Base-by-base conservation (phyloP, 2,888 invertebrate genomes). In the Alsophila aescularia region DNA sequence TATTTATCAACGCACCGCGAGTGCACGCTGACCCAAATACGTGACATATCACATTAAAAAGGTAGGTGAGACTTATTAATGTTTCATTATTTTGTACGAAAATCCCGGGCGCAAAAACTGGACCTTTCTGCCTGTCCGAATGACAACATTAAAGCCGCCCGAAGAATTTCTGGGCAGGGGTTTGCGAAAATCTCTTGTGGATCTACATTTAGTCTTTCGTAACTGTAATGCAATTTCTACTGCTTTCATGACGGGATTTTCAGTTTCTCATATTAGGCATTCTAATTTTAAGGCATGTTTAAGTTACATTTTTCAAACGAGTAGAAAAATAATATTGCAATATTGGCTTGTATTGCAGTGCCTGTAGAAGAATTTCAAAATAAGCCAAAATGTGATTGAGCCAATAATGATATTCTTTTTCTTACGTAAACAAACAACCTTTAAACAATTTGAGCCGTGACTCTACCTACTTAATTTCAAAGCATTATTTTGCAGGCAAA, bases 61-160 rank as follows among this genome's bases (percentile, higher is more conserved):
- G 75, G 77, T 76, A 75, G 77, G 74, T 73, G 77, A 73, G 80
- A 80, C 83, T 85, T 80, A 83, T 85, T 83, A 83, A 84, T 79
- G 85, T 83, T 79, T 79, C 78, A 83, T 85, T 84, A 83, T 81
- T 79, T 79, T 75, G 72, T 70, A 75, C 74, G 74, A 73, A 78
- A 85, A 81, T 75, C 69, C 70, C 72, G 58, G 61, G 69, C 64
- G 72, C 74, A 82, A 85, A 87, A 84, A 81, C 75, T 79, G 74
- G 75, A 76, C 82, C 80, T 77, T 78, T 77, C 77, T 75, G 69
- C 69, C 76, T 77, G 76, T 78, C 81, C 72, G 75, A 83, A 85
- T 85, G 86, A 79, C 79, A 78, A 77, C 81, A 81, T 83, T 84
- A 80, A 84, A 81, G 77, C 70, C 67, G 67, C 62, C 65, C 63